These are phyloP conservation scores for Drosophila kanapiae DNA, from an alignment of 1,140 invertebrate genomes.

Conservation along the genomic window DNA sequence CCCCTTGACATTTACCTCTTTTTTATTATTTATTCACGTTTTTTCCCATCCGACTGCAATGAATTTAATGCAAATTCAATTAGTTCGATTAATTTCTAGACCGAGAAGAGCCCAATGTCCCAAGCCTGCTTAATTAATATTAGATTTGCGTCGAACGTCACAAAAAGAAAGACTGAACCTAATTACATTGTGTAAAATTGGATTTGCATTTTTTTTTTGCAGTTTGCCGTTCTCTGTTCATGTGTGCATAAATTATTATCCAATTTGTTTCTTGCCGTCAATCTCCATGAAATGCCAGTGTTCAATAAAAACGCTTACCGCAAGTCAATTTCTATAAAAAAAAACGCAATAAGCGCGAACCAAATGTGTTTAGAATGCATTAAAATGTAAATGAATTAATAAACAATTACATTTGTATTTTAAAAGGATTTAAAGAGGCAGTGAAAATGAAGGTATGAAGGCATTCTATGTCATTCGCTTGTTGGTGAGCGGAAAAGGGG, in stretches of 20 bases:
- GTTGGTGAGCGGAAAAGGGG: no score
- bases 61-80: constrained; percentile 54
- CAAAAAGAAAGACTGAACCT: constrained; percentile 16
- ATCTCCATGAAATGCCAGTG: neutral
- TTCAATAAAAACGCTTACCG: constrained; percentile 20
- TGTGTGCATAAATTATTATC: constrained; percentile 48
- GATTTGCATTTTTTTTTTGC: constrained; percentile 22
- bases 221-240: neutral
- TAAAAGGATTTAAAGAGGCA: neutral
- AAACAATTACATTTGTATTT: neutral
- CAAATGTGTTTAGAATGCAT: neutral
- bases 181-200: constrained; percentile 39
- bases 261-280: constrained; percentile 32
- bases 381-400: constrained; percentile 4
- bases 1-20: neutral
- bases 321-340: neutral
- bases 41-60: constrained; percentile 4
- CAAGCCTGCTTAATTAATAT: constrained; percentile 34
- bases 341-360: neutral
- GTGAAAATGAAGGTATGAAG: neutral
- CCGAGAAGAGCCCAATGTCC: neutral
- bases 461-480: no score
- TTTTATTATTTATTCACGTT: constrained; percentile 22
- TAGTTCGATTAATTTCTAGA: constrained; percentile 50
- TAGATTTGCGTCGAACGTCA: constrained; percentile 21